Base-by-base conservation (phyloP, 2,888 invertebrate genomes). In the Hyposoter didymator region DNA sequence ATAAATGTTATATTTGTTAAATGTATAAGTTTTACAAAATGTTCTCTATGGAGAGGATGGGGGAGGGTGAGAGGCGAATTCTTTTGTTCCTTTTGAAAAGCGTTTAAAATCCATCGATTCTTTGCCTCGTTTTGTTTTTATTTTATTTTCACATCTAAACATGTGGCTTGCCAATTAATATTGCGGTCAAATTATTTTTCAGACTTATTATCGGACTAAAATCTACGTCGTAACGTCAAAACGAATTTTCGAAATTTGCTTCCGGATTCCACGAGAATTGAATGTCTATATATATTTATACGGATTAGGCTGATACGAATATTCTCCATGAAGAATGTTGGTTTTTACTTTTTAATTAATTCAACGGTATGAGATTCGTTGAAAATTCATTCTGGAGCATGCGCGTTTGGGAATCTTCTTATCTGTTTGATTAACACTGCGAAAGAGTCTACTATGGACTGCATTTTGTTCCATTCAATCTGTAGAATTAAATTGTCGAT, bases 191-290 rank as follows among this genome's bases (percentile, higher is more conserved):
- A 45, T 28, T 0, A 14, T 19, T 69, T 45, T 17, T 2, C 22
- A 14, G 28, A 22, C 69, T 2, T 73, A 22, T 72, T 73, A 22
- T 72, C 49, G n/a, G 2, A 43, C 49, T n/a, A 35, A 3, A 22
- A 43, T 72, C 39, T 70, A 17, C 14, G 28, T 6, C 28, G 17
- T 49, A 0, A 32, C 28, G 12, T 78, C 43, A 32, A 84, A 78
- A 69, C 32, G 76, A 86, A 84, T 88, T 88, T 90, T 91, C 89
- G 90, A 90, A 88, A 89, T 90, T 91, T 90, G 90, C 89, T 90
- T 82, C 89, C 89, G 90, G 89, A 88, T 75, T 84, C 87, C 74
- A 90, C 81, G 78, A 82, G 49, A 84, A 85, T 74, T 86, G 73
- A 82, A 78, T 87, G 82, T 86, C 78, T 87, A 83, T 84, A 72